Evolutionary conservation across 1,140 invertebrate genomes (phyloP), one percentile per base, ranked within the genome.

Genomic region (Oreohelix idahoensis): DNA sequence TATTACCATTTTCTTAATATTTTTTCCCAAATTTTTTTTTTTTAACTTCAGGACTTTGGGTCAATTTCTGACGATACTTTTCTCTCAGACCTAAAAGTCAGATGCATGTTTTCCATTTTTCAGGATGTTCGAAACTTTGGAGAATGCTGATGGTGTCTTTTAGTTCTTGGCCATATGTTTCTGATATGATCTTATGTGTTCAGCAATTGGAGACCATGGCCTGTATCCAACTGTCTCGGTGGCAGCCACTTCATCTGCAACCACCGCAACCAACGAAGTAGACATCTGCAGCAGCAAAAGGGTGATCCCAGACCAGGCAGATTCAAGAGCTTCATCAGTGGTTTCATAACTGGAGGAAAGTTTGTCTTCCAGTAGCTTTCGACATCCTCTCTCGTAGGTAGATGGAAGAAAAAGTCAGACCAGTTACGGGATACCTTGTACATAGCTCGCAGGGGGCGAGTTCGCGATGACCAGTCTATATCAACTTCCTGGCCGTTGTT

Each of bases 131-230:
- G n/a, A n/a, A n/a, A n/a, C 45, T 11, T 49, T 49, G 8, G 45
- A 49, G 45, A 49, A 49, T 49, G 45, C 45, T 49, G 45, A 11
- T 49, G 17, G 17, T 49, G 17, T 49, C 17, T 49, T 49, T 49
- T 49, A 49, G 8, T 49, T 17, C 45, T 11, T 49, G 45, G 45
- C 45, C 45, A 23, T 58, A 20, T n/a, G 26, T 58, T 32, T 36
- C 32, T n/a, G 49, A n/a, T 29, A 32, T 2, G 63, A 66, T 11
- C 29, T 84, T 86, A 90, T 63, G 89, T 88, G 23, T 85, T 84
- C 26, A 92, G 83, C 35, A 93, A 86, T 83, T 90, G 92, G 81
- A 92, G 92, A 15, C 92, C 92, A 87, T 93, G 92, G 4, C 91
- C 92, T 32, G 91, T 93, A 79, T 93, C 91, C n/a, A 89, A 73